These are phyloP conservation scores for Mormoops blainvillei DNA, from an alignment of 2,113 vertebrate species.

Conservation along the genomic window DNA sequence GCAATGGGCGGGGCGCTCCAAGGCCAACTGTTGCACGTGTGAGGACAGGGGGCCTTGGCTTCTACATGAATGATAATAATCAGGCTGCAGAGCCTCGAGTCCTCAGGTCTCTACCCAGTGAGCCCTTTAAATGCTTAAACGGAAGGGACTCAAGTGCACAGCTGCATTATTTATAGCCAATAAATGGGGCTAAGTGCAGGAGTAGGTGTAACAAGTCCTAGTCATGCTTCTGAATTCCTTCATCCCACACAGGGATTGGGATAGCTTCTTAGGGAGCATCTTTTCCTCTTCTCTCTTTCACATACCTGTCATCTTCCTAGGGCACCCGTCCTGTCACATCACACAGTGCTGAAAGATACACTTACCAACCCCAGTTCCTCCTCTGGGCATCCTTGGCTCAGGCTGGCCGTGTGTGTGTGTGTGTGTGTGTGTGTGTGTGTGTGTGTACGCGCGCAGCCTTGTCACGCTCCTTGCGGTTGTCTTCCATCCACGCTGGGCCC, in stretches of 20 bases:
- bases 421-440: no score
- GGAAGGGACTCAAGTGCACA: not conserved
- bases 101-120: no score
- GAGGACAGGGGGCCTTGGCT: not conserved
- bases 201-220: not conserved
- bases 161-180: not conserved
- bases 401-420: fast-evolving
- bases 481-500: not conserved
- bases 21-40: fast-evolving
- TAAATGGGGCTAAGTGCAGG: not conserved
- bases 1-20: not conserved
- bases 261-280: not conserved
- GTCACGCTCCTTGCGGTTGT: not conserved
- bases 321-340: not conserved
- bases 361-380: not conserved
- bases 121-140: not conserved
- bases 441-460: no score
- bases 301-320: no score
- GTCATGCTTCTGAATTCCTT: not conserved
- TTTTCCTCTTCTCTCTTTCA: not conserved
- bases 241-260: not conserved
- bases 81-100: not conserved
- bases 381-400: not conserved
- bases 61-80: not conserved
- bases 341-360: not conserved